Evolutionary conservation across 2,113 vertebrate genomes (phyloP).

Genomic region (Rhinoderma darwinii): DNA sequence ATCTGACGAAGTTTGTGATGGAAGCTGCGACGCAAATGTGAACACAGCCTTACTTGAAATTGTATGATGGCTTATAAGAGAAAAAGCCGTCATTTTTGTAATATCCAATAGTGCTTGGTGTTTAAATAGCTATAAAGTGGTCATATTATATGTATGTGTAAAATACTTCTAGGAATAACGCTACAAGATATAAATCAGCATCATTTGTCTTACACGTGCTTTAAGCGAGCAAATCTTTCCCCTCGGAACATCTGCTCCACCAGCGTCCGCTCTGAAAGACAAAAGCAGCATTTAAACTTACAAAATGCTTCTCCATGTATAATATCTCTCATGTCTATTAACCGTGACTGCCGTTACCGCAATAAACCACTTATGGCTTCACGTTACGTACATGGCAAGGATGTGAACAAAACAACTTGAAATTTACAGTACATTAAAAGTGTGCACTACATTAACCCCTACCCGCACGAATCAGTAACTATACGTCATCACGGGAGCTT

Average conservation of each 20-base stretch:
- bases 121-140: background rate
- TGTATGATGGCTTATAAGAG: background rate
- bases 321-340: background rate
- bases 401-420: background rate
- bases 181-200: slow-evolving; percentile 6
- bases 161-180: background rate
- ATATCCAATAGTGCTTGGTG: background rate
- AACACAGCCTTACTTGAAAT: too few species aligned
- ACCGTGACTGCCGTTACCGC: background rate
- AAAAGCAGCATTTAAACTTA: slow-evolving; percentile 2
- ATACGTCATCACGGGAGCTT: too few species aligned
- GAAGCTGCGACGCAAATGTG: too few species aligned
- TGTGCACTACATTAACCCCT: too few species aligned
- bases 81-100: background rate
- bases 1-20: too few species aligned
- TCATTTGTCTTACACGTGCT: slow-evolving; percentile 83
- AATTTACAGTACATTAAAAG: background rate
- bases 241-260: slow-evolving; percentile 70
- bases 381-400: background rate
- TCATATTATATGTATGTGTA: background rate
- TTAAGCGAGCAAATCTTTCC: slow-evolving; percentile 88
- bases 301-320: background rate
- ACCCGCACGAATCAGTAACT: too few species aligned
- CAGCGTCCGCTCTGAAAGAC: slow-evolving; percentile 70
- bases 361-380: background rate